Base-by-base conservation (phyloP, 2,113 vertebrate species). In the Sclerurus mexicanus region DNA sequence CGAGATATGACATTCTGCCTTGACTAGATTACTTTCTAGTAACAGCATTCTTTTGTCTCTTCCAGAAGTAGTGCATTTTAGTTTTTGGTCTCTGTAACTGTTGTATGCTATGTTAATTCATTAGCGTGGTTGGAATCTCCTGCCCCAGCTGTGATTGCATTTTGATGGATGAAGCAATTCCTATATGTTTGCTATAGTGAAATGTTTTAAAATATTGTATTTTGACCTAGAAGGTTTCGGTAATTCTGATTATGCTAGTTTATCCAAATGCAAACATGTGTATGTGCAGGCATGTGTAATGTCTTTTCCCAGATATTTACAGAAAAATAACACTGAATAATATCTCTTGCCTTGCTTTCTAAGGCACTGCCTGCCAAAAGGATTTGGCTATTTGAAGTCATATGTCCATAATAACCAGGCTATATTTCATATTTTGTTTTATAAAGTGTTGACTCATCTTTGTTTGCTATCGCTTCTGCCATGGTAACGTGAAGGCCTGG, bases 401-500 rank as follows among this genome's bases (percentile, higher is more conserved):
- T 47, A 72, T 72, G 49, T 72, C 53, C 21, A 19, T 53, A 92
- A 94, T 84, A 85, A 79, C 68, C 74, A 81, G 50, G 55, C 27
- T 80, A 22, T 93, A 71, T 88, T 90, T 96, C 63, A 77, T 88
- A 71, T 95, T 94, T 82, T 90, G 25, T 76, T 95, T 93, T 67
- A 79, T 83, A 63, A 94, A 93, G 13, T 2, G 3, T 79, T 92
- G 75, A 42, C 72, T 95, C 52, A 56, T 93, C 60, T 96, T 88
- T 95, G 72, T 95, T 96, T 96, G 92, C 75, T 96, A 27, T 96
- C 4, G 0, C 55, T 93, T 90, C 52, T 96, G 27, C 85, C 85
- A 96, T 95, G 83, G 95, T 88, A 94, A 96, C 95, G 31, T 44
- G 63, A 90, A 74, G 66, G 64, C 33, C 75, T 88, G 52, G 85